These are phyloP conservation scores for Pocota personata DNA, from an alignment of 2,888 invertebrate genomes.

Conservation along the genomic window DNA sequence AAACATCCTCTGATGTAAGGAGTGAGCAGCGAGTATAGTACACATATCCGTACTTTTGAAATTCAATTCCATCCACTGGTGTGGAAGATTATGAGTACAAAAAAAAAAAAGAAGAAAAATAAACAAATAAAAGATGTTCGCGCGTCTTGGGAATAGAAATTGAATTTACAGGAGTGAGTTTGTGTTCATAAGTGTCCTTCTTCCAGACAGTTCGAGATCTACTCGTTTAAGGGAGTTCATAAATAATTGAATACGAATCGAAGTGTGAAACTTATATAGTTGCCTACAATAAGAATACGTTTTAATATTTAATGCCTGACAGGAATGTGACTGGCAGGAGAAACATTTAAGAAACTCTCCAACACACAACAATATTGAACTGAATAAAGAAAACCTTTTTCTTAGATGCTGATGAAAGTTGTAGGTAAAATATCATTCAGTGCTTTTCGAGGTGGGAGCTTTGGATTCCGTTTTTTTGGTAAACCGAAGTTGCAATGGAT, in stretches of 20 bases:
- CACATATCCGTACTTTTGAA: constrained; percentile 13
- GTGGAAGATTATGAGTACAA: constrained; percentile 13
- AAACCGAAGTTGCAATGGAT: too few relatives aligned
- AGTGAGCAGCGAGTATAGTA: not conserved
- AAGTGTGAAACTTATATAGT: constrained; percentile 46
- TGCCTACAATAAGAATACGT: constrained; percentile 6
- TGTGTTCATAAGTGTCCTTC: not conserved
- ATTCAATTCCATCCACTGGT: constrained; percentile 35
- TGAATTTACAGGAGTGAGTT: constrained; percentile 1
- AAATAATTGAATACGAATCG: constrained; percentile 54
- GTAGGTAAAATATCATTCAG: too few relatives aligned
- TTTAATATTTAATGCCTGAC: constrained; percentile 46
- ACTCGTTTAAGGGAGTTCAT: constrained; percentile 28
- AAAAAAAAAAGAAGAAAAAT: not conserved
- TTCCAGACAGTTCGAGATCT: constrained; percentile 1
- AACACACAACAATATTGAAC: too few relatives aligned
- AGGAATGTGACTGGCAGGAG: not conserved
- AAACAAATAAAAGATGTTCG: not conserved
- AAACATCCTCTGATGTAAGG: not conserved
- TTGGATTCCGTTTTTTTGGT: too few relatives aligned
- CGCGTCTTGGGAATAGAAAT: not conserved
- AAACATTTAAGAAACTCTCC: not conserved
- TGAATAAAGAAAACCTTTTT: too few relatives aligned
- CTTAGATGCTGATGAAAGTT: too few relatives aligned
- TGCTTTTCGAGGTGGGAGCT: too few relatives aligned